These are phyloP conservation scores for Salminus brasiliensis DNA, from an alignment of 2,113 vertebrate genomes.

Conservation along the genomic window DNA sequence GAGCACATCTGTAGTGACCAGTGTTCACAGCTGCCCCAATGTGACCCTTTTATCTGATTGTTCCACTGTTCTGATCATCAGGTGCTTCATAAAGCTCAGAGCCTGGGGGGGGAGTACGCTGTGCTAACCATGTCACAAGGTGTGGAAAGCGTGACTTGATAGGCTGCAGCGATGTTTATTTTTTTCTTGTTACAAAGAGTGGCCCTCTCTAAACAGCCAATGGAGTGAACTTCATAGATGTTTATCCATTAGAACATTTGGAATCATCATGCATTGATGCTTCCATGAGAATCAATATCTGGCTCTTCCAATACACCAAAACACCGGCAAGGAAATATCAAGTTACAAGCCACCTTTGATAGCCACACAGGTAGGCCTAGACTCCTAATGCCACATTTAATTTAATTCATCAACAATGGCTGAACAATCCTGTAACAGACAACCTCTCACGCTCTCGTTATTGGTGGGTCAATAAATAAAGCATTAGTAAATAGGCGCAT, in stretches of 20 bases:
- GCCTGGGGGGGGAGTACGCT: background rate
- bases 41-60: slow-evolving; percentile 49
- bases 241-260: background rate
- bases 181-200: slow-evolving; percentile 13
- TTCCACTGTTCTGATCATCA: slow-evolving; percentile 37
- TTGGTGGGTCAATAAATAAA: slow-evolving; percentile 26
- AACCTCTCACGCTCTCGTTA: slow-evolving; percentile 15
- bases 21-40: slow-evolving; percentile 43
- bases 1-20: slow-evolving; percentile 29
- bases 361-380: background rate
- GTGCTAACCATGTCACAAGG: slow-evolving; percentile 49
- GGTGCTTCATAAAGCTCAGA: slow-evolving; percentile 28
- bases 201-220: background rate
- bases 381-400: slow-evolving; percentile 15
- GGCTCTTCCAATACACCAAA: background rate
- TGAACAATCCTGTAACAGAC: slow-evolving; percentile 15
- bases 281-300: slow-evolving; percentile 1
- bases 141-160: slow-evolving; percentile 43
- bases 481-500: slow-evolving; percentile 24
- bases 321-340: slow-evolving; percentile 1
- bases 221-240: slow-evolving; percentile 9
- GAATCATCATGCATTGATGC: background rate
- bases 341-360: background rate
- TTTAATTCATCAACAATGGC: slow-evolving; percentile 13
- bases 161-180: slow-evolving; percentile 6